Conservation (phyloP, 1,140 invertebrate species). For the Achroia grisella region DNA sequence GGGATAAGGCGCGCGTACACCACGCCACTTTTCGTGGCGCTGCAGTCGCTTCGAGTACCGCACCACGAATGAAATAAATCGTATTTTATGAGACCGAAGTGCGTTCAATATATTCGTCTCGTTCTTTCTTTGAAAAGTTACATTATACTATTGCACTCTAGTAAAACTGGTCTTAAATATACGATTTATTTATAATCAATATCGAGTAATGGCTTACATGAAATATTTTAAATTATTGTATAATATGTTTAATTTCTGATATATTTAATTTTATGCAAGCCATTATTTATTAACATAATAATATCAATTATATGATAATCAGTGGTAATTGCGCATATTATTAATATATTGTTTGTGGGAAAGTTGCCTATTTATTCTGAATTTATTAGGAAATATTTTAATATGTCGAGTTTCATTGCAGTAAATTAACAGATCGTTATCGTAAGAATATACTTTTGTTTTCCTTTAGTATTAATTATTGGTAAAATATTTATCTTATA, state of each 20-base stretch:
- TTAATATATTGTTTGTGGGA: not conserved
- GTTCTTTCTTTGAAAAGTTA: too few species aligned
- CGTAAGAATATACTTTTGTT: too few species aligned
- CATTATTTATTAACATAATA: conserved; percentile 6
- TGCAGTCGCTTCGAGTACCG: conserved; percentile 4
- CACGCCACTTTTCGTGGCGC: conserved; percentile 20
- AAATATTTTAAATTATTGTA: not conserved
- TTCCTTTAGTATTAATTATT: too few species aligned
- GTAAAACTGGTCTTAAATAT: too few species aligned
- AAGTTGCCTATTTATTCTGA: not conserved
- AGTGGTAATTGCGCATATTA: conserved; percentile 16
- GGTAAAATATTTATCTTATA: too few species aligned
- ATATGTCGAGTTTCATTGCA: not conserved
- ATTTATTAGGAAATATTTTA: not conserved
- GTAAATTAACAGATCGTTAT: not conserved
- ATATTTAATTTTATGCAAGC: conserved; percentile 2
- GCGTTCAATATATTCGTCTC: too few species aligned
- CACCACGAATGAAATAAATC: too few species aligned
- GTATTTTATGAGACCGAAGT: too few species aligned
- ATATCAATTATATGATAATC: not conserved
- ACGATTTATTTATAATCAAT: too few species aligned
- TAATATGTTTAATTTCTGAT: too few species aligned
- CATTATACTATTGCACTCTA: too few species aligned
- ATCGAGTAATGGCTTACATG: conserved; percentile 9
- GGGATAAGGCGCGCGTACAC: conserved; percentile 17